Evolutionary conservation across 2,113 vertebrate species (phyloP).

Genomic region (Trochalopteron elliotii): DNA sequence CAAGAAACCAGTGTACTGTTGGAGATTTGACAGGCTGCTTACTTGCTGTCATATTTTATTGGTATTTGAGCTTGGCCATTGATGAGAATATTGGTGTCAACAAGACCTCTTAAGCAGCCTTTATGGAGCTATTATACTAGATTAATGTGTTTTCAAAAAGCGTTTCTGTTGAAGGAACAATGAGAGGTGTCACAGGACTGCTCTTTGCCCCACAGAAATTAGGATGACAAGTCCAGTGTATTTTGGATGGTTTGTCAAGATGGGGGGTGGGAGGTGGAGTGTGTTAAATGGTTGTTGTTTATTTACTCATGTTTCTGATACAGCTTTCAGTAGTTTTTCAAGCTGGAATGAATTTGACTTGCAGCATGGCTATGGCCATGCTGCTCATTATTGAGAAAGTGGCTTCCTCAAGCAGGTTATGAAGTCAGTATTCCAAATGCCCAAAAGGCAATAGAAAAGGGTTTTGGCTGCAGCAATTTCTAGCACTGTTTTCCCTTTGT

Average conservation of each 20-base stretch:
- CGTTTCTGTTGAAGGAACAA: background rate
- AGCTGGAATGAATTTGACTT: background rate
- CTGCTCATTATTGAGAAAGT: background rate
- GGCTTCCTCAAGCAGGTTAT: background rate
- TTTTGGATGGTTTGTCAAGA: background rate
- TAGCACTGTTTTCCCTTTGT: background rate
- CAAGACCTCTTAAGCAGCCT: background rate
- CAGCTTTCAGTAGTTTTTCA: background rate
- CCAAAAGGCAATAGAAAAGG: background rate
- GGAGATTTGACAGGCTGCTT: background rate
- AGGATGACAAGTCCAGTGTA: background rate
- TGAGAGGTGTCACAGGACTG: background rate
- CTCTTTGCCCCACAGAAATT: background rate
- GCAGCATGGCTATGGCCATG: background rate
- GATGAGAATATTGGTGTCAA: background rate
- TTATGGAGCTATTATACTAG: background rate
- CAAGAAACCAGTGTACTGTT: background rate
- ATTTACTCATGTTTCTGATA: background rate
- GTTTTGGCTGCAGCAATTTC: background rate
- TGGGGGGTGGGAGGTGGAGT: fast-evolving
- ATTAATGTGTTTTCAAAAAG: background rate
- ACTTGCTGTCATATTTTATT: background rate
- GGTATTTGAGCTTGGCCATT: background rate
- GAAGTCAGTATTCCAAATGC: background rate
- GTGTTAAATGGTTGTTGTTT: background rate